Base-by-base conservation (phyloP, 2,797 vertebrate species). In the Serranus cabrilla region DNA sequence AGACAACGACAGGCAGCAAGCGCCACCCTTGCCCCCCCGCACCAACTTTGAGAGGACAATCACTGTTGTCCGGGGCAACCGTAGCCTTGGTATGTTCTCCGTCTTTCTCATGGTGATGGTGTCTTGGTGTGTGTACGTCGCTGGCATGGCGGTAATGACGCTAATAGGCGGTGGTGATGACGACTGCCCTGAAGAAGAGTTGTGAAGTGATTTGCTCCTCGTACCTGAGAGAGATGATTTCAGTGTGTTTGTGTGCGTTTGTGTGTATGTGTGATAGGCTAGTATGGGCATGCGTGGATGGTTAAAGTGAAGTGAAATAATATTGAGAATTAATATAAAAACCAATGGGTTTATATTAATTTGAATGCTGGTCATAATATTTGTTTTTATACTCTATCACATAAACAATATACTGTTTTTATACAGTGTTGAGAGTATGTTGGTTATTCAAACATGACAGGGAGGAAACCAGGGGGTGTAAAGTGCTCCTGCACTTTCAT, bases 1-100 rank as follows among this genome's bases (percentile, higher is more conserved):
- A 56, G 81, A 86, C 12, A 56, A 77, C 18, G 64, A 84, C 51
- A 80, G 84, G 77, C 82, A 76, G 49, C 81, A 78, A 45, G 82
- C 71, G 2, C 84, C 84, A 10, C 82, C 86, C 80, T 88, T 87
- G 79, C 75, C 92, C 58, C 86, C 90, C 43, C 91, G 83, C 85
- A 96, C 89, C 81, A 85, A 87, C 56, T 96, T 96, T 85, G 96
- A 97, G 93, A 97, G 93, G 93, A 98, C 95, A 79, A 96, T 99
- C 89, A 95, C 91, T 87, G 95, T 99, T 93, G 96, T 95, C 93
- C 97, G 97, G 96, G 98, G 97, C 94, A 98, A 96, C 95, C 96
- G 96, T 93, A 98, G 97, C 92, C 94, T 99, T 92, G 98, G 98
- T 99, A 96, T 94, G 95, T 95, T 94, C 82, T 91, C 85, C 73